Evolutionary conservation across 1,140 invertebrate genomes (phyloP).

Genomic region (Wasmannia auropunctata): DNA sequence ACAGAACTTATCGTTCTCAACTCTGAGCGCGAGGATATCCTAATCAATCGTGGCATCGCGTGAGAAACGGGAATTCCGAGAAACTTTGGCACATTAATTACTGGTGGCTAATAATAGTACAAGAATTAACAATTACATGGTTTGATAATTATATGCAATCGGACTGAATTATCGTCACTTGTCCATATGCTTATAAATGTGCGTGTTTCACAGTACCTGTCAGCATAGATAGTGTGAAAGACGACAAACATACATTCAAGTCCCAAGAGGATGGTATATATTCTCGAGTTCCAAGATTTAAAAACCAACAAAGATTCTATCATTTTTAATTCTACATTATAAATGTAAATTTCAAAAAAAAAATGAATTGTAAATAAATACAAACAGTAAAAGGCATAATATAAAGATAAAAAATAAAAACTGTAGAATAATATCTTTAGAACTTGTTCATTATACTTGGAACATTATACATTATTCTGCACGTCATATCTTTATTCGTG

Average conservation of each 20-base stretch:
- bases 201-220: neutral
- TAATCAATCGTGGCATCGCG: conserved; percentile 69
- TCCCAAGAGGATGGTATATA: no score
- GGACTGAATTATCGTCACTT: conserved; percentile 74
- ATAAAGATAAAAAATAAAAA: neutral
- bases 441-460: neutral
- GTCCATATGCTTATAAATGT: neutral
- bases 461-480: neutral
- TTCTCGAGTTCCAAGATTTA: conserved; percentile 26
- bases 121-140: conserved; percentile 83
- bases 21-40: neutral
- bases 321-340: neutral
- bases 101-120: conserved; percentile 77
- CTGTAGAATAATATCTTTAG: neutral
- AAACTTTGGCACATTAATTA: conserved; percentile 77
- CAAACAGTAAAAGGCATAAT: neutral
- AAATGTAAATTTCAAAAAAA: neutral
- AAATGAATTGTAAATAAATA: neutral
- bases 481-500: neutral
- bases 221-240: conserved; percentile 43
- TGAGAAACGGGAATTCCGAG: conserved; percentile 63
- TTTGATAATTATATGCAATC: conserved; percentile 80
- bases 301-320: neutral
- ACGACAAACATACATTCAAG: conserved; percentile 36
- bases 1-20: neutral